Base-by-base conservation (phyloP, 2,113 vertebrate species). In the Cyprinodon tularosa region DNA sequence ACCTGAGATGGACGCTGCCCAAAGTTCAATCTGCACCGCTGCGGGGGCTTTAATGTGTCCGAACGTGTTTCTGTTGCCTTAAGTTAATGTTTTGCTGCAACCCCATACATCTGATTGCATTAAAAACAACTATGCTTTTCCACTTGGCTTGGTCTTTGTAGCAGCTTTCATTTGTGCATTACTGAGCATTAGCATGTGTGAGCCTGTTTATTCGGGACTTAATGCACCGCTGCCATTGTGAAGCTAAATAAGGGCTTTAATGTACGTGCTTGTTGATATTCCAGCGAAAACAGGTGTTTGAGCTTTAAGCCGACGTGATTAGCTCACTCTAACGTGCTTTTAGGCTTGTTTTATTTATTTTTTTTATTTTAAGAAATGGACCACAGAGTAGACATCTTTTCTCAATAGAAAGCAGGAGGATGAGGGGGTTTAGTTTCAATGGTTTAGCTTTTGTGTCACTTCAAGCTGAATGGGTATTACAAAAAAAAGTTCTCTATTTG, bases 231-330 rank as follows among this genome's bases (percentile, higher is more conserved):
- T 13, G 40, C 53, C 17, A 60, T 69, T 47, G 45, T 4, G 39
- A 45, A 36, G 22, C 70, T 63, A 62, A 83, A 82, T 59, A 57
- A 72, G n/a, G 37, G 65, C 65, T 68, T 68, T 63, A n/a, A 17
- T 57, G 50, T 57, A 9, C 14, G 17, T 63, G 14, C 29, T 14
- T 63, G 62, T 63, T 10, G 14, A 63, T 39, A 15, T 63, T 63
- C 62, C 62, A 63, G 15, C 38, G 70, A 53, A 83, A 87, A 80
- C 78, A 80, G 57, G 57, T 82, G 80, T 61, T 38, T 62, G 0
- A 29, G 14, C 68, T 59, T 65, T 44, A n/a, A 79, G 65, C 39
- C 61, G 3, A 38, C 62, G 20, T 15, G 39, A 63, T 63, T 63
- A 63, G 3, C 62, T 39, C 9, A 7, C 60, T 62, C 12, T 63